Base-by-base conservation (phyloP, 2,113 vertebrate genomes). In the Pelobates fuscus region DNA sequence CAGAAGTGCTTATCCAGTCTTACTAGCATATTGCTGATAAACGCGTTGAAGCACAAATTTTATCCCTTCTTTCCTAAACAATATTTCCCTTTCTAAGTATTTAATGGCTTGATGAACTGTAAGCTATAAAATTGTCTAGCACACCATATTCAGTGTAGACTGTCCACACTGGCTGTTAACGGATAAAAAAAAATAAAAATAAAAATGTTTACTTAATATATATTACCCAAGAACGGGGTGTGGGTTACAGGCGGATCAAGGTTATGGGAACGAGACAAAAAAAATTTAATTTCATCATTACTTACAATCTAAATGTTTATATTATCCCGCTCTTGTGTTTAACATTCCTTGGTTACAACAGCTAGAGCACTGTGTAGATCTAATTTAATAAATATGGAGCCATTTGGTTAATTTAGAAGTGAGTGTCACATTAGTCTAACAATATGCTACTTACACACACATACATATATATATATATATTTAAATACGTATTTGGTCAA, bases 301-400 rank as follows among this genome's bases (percentile, higher is more conserved):
- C 60, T 20, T 63, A 63, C n/a, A n/a, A 20, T 63, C 27, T 37
- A 43, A 65, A 24, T 65, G 37, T 65, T 65, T 65, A 65, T 5
- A 24, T 10, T 65, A 43, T 65, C 23, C 6, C 32, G 12, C 29
- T 43, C 62, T 65, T 11, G 8, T 65, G 37, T 65, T 65, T 41
- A 21, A 43, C 62, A 65, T 65, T 65, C 30, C 15, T 43, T 37
- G 29, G 60, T 29, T 63, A 63, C 27, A 63, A 63, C 37, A n/a
- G 15, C 18, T 8, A 15, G 10, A 32, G 12, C 2, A 30, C 27
- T 30, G 2, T 61, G 58, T 29, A 26, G 25, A 15, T 24, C 7
- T 41, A 8, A 52, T 52, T 52, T 18, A 52, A 17, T 52, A 52
- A 52, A n/a, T 5, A 52, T 52, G 10, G 12, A 52, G 17, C 17